Conservation (phyloP, 2,113 vertebrate genomes). For the Trichomycterus rosablanca region DNA sequence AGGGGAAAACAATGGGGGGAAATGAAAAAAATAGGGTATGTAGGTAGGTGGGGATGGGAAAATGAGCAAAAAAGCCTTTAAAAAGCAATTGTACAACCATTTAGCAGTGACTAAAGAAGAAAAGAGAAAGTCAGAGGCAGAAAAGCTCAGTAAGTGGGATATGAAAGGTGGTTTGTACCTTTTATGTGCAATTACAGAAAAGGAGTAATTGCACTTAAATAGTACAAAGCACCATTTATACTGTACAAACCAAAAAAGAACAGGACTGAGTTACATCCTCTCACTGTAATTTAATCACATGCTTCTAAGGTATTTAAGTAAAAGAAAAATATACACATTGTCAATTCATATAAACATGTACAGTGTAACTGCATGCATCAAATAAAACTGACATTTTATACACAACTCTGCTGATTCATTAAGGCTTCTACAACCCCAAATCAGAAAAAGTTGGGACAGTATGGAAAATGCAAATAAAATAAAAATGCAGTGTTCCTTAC, state of each 20-base stretch:
- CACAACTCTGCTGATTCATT: no score
- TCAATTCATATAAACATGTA: not conserved
- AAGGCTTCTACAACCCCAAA: no score
- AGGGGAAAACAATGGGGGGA: slow-evolving; percentile 8
- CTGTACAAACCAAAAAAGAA: not conserved
- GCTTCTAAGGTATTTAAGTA: slow-evolving; percentile 6
- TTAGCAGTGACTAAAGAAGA: slow-evolving; percentile 46
- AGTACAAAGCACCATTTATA: slow-evolving; percentile 8
- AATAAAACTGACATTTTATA: no score
- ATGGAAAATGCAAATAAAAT: no score
- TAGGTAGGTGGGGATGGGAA: not conserved
- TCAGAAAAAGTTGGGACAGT: no score
- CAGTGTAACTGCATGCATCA: no score
- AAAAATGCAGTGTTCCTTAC: no score
- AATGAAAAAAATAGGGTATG: not conserved
- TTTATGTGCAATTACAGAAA: slow-evolving; percentile 58
- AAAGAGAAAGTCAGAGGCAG: slow-evolving; percentile 24
- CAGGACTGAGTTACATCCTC: not conserved
- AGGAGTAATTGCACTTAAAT: slow-evolving; percentile 22
- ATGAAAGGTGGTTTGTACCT: slow-evolving; percentile 53
- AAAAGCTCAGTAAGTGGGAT: slow-evolving; percentile 50
- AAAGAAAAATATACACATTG: not conserved
- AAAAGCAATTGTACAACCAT: slow-evolving; percentile 60
- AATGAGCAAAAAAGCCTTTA: slow-evolving; percentile 48
- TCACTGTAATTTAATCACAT: slow-evolving; percentile 4